Base-by-base conservation (phyloP, 2,888 invertebrate genomes). In the Drosophila mercatorum region DNA sequence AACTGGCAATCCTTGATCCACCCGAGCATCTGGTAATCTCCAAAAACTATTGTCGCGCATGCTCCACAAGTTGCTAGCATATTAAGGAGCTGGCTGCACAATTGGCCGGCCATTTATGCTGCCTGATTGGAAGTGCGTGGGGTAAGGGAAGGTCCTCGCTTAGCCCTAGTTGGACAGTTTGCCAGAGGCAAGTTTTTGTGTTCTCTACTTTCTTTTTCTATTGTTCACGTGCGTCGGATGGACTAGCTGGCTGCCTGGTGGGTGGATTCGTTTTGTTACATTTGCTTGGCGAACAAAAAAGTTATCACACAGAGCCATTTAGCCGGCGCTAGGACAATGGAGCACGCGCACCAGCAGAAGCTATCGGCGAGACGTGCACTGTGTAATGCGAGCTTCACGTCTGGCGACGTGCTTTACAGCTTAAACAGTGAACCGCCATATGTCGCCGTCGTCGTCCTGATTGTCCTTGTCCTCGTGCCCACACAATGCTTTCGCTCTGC, bases 361-460 rank as follows among this genome's bases (percentile, higher is more conserved):
- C 59, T 62, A 76, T 56, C 59, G 60, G 47, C 49, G 41, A 51
- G 26, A 53, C 34, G 68, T 51, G 63, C 46, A 22, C 36, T 55
- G 64, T 76, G 68, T 61, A 72, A 80, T 82, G 78, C 88, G 67
- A 68, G 72, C 75, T 8, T 11, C 84, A 88, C 83, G 88, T 88
- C 72, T 71, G 66, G 44, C 56, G 74, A 88, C 88, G 88, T 84
- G 84, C 83, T 71, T 79, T 72, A 88, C 88, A 85, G 83, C 83
- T 88, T 80, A 82, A 84, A 70, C 78, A 82, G 88, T 52, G 58
- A 36, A 44, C 36, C 51, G 58, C 53, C 66, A 77, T 73, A 69
- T 76, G 68, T 76, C 62, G 64, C 34, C 40, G n/a, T 17, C 36
- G 52, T 17, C 46, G 64, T 36, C 36, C 31, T 52, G 46, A 38